These are phyloP conservation scores for Magallana angulata DNA, from an alignment of 1,140 invertebrate species.

Conservation along the genomic window DNA sequence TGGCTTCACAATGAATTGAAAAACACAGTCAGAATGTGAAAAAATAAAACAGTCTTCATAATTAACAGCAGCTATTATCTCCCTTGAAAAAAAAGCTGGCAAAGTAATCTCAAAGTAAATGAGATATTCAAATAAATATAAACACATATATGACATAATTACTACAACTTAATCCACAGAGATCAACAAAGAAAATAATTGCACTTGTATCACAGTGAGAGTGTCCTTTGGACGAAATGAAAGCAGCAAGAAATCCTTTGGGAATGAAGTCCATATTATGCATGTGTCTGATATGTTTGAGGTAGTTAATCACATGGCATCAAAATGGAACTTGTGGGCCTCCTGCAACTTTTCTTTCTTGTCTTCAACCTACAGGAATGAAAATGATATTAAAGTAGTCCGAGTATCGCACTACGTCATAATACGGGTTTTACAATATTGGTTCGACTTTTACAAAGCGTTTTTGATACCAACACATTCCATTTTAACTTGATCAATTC, in stretches of 20 bases:
- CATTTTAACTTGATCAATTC: too few relatives aligned
- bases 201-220: conserved; percentile 26
- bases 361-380: conserved; percentile 85
- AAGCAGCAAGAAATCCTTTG: neutral
- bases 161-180: neutral
- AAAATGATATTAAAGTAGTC: too few relatives aligned
- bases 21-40: too few relatives aligned
- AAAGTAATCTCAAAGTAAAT: too few relatives aligned
- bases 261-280: neutral
- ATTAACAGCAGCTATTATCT: too few relatives aligned
- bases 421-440: too few relatives aligned
- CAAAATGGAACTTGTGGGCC: conserved; percentile 91
- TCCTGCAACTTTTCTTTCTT: conserved; percentile 92
- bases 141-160: neutral
- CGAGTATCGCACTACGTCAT: too few relatives aligned
- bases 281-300: neutral
- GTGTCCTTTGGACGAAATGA: neutral
- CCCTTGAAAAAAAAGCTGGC: too few relatives aligned
- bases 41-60: too few relatives aligned
- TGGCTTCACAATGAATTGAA: too few relatives aligned
- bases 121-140: neutral
- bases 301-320: conserved; percentile 80
- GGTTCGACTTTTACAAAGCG: too few relatives aligned
- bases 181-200: conserved; percentile 27
- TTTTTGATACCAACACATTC: too few relatives aligned